Evolutionary conservation across 2,888 invertebrate species (phyloP), one percentile per base, ranked within the genome.

Genomic region (Nemotelus pantherinus): DNA sequence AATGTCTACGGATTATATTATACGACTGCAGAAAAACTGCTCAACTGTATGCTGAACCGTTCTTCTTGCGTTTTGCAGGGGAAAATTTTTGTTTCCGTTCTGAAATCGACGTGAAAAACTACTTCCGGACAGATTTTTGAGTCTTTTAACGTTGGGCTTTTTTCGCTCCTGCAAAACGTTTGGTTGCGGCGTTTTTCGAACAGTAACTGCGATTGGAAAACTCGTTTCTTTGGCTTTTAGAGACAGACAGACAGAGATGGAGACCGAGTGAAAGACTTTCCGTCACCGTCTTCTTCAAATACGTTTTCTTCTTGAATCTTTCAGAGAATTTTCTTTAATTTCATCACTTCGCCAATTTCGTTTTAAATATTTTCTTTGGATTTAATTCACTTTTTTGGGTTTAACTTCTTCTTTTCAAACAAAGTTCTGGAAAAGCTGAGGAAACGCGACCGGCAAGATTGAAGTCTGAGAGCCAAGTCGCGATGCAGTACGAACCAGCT

Each of bases 401-500:
- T 25, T 25, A 25, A 25, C 25, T 25, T 76, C 48, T 76, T 55
- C 44, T 65, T 76, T 65, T 50, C 25, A 53, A 57, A 72, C 25
- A 72, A 57, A 72, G 58, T 57, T 57, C 39, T 58, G 58, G 58
- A 60, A 64, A 75, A 75, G 64, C 76, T 70, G 71, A 78, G 78
- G 72, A 78, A 79, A 80, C 76, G 77, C 80, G 80, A 80, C 81
- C 81, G 81, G 80, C 81, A 77, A 79, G 77, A 75, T 80, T 78
- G 79, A 79, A 77, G 80, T 80, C 81, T 80, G 79, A 80, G 77
- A 79, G 81, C 81, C 80, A 81, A 81, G 81, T 81, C 81, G 58
- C 70, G 64, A 48, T 76, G 65, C 76, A 76, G 53, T 76, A 63
- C 74, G 71, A 43, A 55, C 71, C 57, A 67, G 25, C 65, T 25